Percentiles rank a stretch among this genome's conserved stretches.
Conservation (phyloP, 2,113 vertebrate genomes). For the Baryphthengus martii region DNA sequence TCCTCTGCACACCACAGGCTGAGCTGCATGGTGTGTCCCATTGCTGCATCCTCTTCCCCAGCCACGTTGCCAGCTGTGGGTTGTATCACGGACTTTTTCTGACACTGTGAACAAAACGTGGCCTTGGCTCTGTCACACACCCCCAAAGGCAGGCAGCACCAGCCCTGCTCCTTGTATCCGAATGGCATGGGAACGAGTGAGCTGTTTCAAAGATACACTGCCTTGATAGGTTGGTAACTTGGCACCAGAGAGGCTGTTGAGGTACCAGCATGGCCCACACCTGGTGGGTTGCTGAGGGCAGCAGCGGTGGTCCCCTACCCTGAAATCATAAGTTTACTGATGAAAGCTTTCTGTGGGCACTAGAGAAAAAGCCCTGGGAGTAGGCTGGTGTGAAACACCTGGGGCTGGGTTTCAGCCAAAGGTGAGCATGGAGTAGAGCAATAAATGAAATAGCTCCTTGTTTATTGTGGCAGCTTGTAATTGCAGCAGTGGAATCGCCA, state of each 20-base stretch:
- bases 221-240: neutral
- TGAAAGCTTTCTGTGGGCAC: neutral
- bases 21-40: neutral
- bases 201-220: neutral
- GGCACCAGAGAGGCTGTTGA: neutral
- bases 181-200: accelerated
- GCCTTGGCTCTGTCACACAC: neutral
- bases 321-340: neutral
- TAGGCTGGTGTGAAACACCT: neutral
- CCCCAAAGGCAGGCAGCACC: neutral
- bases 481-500: neutral
- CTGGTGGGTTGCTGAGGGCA: neutral
- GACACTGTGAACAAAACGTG: accelerated
- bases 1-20: neutral
- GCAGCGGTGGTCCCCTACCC: neutral
- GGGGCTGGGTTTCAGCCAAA: neutral
- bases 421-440: neutral
- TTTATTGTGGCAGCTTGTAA: constrained; percentile 13
- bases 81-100: neutral
- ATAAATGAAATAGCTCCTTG: neutral
- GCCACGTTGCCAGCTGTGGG: accelerated
- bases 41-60: neutral
- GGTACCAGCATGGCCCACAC: too few relatives aligned
- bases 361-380: neutral
- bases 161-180: neutral